These are phyloP conservation scores for Scelioninae gen. 1 DNA, from an alignment of 2,888 invertebrate genomes.

Conservation along the genomic window DNA sequence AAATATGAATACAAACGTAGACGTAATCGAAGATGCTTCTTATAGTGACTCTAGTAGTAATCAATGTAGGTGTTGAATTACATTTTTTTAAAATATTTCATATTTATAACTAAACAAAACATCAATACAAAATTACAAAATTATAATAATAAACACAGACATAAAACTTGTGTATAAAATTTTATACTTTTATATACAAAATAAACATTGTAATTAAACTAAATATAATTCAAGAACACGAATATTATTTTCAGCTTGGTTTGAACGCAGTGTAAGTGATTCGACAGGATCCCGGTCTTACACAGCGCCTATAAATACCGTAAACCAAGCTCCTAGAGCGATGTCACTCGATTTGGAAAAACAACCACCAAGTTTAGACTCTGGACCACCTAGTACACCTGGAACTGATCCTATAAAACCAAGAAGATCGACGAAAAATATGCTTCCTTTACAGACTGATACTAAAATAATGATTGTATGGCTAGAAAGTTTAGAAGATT, in stretches of 20 bases:
- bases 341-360: slow-evolving; percentile 90
- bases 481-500: slow-evolving; percentile 98
- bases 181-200: no score
- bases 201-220: no score
- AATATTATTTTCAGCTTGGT: slow-evolving; percentile 84
- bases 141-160: no score
- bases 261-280: slow-evolving; percentile 87
- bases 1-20: slow-evolving; percentile 73
- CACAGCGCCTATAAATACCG: slow-evolving; percentile 71
- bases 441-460: slow-evolving; percentile 86
- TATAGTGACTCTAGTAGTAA: slow-evolving; percentile 77
- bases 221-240: no score
- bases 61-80: slow-evolving; percentile 58
- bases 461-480: slow-evolving; percentile 96
- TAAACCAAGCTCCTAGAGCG: slow-evolving; percentile 87
- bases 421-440: slow-evolving; percentile 86
- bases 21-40: slow-evolving; percentile 78
- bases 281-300: slow-evolving; percentile 74
- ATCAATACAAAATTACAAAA: no score
- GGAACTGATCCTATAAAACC: slow-evolving; percentile 85
- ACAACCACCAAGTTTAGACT: slow-evolving; percentile 84
- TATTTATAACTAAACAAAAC: no score
- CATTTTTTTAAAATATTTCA: background rate
- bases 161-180: no score
- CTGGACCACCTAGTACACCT: slow-evolving; percentile 78